Evolutionary conservation across 1,140 invertebrate species (phyloP), one percentile per base, ranked within the genome.

Genomic region (Calliopsis andreniformis): DNA sequence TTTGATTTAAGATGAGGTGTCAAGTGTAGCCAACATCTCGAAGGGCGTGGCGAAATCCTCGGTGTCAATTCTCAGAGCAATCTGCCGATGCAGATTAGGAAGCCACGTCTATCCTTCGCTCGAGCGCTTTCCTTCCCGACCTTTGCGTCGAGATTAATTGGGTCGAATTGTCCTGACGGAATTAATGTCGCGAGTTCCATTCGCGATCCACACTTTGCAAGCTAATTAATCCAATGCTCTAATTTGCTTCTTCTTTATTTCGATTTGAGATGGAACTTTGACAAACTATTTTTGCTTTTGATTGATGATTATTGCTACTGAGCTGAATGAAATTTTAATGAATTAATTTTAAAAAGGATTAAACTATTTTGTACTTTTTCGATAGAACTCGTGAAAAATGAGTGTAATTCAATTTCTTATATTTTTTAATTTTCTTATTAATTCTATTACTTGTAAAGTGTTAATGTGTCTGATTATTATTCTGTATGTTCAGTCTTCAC

Each of bases 11-110:
- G 86, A 88, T 80, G 87, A 87, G 88, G 77, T 64, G 71, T 84
- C 84, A 80, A 87, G 82, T 83, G 71, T 70, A 86, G 76, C 72
- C n/a, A 68, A 76, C 51, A 71, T 69, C 58, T 72, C 58, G 75
- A 75, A 79, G 83, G 85, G 86, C 72, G 80, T 30, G 73, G 79
- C 80, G 42, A 87, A 89, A 82, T 86, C 81, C 83, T 84, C 80
- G 56, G 82, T 89, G 90, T 92, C 91, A 91, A 92, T 91, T 91
- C 91, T 91, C 91, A 89, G 87, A 90, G 89, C 91, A 92, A 92
- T 91, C 90, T 92, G 83, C 86, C 79, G 83, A 92, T 92, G 90
- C 87, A 91, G 90, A 92, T 91, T 90, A 92, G 90, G 71, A 73
- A 49, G 32, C 69, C 35, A 5, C 35, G 20, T 49, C 63, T 51